A percentile compares a stretch with the other conserved stretches of the same genome.
phyloP scores from a whole-genome alignment of 1,140 invertebrate species.

The Atta cephalotes region DNA sequence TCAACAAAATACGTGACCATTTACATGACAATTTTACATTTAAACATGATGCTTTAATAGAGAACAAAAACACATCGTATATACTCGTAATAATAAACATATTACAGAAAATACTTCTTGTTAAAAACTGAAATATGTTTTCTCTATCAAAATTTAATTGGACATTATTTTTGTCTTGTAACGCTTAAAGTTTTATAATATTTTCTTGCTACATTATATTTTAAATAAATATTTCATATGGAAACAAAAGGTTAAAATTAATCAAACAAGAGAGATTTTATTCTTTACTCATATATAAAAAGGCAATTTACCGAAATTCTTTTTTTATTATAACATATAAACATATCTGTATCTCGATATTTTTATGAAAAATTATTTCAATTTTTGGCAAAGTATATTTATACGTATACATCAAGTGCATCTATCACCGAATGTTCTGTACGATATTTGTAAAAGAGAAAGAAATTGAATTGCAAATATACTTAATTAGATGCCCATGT shows the following conservation, averaged over 20 bases:
- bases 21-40: conserved; percentile 22
- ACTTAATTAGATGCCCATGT: conserved; percentile 15
- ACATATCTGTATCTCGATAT: not conserved
- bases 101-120: conserved; percentile 18
- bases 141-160: conserved; percentile 12
- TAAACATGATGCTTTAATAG: conserved; percentile 21
- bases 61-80: conserved; percentile 10
- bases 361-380: not conserved
- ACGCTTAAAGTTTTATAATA: conserved; percentile 4
- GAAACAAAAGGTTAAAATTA: not conserved
- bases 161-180: not conserved
- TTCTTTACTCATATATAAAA: not conserved
- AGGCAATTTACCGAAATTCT: not conserved
- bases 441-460: not conserved
- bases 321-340: not conserved
- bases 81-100: conserved; percentile 1
- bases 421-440: not conserved
- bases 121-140: not conserved
- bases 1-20: not conserved
- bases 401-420: not conserved
- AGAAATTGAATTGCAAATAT: conserved; percentile 18
- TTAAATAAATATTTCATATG: not conserved
- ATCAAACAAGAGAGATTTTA: not conserved
- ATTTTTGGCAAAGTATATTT: not conserved
- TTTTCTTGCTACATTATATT: not conserved